Evolutionary conservation across 2,797 vertebrate genomes (phyloP).

Genomic region (Fistularia commersonii): DNA sequence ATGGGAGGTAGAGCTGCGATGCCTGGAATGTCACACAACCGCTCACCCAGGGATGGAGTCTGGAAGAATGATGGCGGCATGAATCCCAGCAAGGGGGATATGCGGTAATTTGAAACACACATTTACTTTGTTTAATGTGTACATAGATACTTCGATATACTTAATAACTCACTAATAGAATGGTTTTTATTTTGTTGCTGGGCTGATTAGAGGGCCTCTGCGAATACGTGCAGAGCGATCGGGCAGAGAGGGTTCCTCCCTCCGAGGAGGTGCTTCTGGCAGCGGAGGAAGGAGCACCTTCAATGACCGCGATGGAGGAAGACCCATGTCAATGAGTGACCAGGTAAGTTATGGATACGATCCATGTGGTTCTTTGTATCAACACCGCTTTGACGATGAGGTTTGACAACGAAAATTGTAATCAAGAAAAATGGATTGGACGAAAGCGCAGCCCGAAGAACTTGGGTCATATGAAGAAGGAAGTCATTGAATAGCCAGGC

Average conservation of each 20-base stretch:
- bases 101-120: constrained; percentile 74
- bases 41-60: constrained; percentile 81
- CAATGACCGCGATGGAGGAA: constrained; percentile 80
- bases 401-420: neutral
- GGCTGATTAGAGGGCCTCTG: constrained; percentile 60
- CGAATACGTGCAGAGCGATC: constrained; percentile 85
- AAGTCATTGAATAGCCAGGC: too few relatives aligned
- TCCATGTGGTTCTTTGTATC: neutral
- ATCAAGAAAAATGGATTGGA: too few relatives aligned
- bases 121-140: neutral
- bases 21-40: constrained; percentile 78
- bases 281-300: constrained; percentile 83
- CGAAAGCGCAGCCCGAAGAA: too few relatives aligned
- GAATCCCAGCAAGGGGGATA: constrained; percentile 83
- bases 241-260: constrained; percentile 80
- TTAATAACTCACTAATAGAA: too few relatives aligned
- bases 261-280: constrained; percentile 81
- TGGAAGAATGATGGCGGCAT: constrained; percentile 89
- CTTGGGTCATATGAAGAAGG: too few relatives aligned
- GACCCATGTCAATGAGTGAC: constrained; percentile 81
- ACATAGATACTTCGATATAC: neutral
- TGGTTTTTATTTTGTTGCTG: neutral
- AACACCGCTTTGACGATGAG: neutral
- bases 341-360: constrained; percentile 68
- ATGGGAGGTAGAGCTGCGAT: constrained; percentile 67